Evolutionary conservation across 1,140 invertebrate species (phyloP).

Genomic region (Tribolium castaneum): DNA sequence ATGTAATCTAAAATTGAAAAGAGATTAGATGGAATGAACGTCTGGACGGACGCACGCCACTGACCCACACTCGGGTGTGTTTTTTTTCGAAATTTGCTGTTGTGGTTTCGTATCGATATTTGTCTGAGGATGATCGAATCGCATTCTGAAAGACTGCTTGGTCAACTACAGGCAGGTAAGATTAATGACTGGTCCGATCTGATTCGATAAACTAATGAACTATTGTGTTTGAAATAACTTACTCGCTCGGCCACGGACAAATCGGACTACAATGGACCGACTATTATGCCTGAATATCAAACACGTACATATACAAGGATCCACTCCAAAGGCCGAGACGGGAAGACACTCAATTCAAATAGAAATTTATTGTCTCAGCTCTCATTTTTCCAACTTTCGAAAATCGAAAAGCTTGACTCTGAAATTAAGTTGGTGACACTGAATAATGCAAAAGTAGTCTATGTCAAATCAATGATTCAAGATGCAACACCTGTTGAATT

Average conservation of each 20-base stretch:
- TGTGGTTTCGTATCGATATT: neutral
- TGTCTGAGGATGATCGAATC: neutral
- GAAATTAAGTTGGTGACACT: too few relatives aligned
- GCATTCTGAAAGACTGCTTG: conserved; percentile 30
- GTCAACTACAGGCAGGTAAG: conserved; percentile 49
- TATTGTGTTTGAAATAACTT: conserved; percentile 63
- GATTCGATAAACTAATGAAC: conserved; percentile 64
- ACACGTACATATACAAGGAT: conserved; percentile 29
- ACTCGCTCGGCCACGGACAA: conserved; percentile 54
- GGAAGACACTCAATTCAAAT: neutral
- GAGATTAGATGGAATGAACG: conserved; percentile 21
- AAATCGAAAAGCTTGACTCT: too few relatives aligned
- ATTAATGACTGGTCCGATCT: conserved; percentile 61
- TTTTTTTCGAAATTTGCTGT: neutral
- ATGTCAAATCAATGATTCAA: too few relatives aligned
- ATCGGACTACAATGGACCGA: conserved; percentile 54
- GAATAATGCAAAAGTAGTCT: too few relatives aligned
- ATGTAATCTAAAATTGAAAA: conserved; percentile 33
- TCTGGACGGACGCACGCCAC: neutral
- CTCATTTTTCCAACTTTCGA: neutral
- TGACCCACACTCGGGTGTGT: neutral
- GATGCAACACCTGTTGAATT: too few relatives aligned
- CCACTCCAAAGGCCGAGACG: neutral
- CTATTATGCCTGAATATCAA: conserved; percentile 52
- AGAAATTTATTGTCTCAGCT: neutral